Percentiles rank a stretch among this genome's conserved stretches.
phyloP scores from a whole-genome alignment of 2,888 invertebrate genomes.

The Drosophila lutescens region DNA sequence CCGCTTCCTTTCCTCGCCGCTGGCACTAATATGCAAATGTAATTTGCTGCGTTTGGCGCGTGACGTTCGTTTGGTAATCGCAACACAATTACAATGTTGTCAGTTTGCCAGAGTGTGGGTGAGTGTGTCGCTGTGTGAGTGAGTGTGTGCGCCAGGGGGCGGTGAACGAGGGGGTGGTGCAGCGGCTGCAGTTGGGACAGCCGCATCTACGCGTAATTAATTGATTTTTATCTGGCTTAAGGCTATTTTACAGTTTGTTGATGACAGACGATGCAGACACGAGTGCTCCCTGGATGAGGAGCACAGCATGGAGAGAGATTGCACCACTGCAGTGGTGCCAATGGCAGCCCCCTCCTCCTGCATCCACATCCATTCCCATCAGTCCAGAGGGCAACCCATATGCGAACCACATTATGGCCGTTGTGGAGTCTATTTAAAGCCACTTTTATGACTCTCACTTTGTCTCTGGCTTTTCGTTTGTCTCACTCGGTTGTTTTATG shows the following conservation, averaged over 20 bases:
- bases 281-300: slow-evolving; percentile 38
- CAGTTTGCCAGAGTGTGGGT: slow-evolving; percentile 38
- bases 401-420: slow-evolving; percentile 29
- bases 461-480: slow-evolving; percentile 29
- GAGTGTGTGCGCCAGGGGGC: slow-evolving; percentile 41
- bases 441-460: slow-evolving; percentile 64
- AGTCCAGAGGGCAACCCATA: slow-evolving; percentile 17
- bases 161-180: slow-evolving; percentile 7
- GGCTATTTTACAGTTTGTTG: slow-evolving; percentile 81
- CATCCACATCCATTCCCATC: not conserved
- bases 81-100: slow-evolving; percentile 78
- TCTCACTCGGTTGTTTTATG: not conserved
- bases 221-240: slow-evolving; percentile 83
- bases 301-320: slow-evolving; percentile 6
- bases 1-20: slow-evolving; percentile 23
- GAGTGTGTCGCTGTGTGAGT: slow-evolving; percentile 26
- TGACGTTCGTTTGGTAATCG: slow-evolving; percentile 82
- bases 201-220: slow-evolving; percentile 81
- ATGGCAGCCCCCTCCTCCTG: not conserved
- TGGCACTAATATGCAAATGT: slow-evolving; percentile 78
- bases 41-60: slow-evolving; percentile 81
- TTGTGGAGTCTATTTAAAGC: slow-evolving; percentile 73
- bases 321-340: slow-evolving; percentile 5
- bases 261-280: slow-evolving; percentile 76
- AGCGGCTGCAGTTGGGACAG: slow-evolving; percentile 43